These are phyloP conservation scores for Erpetoichthys calabaricus DNA, from an alignment of 2,797 vertebrate genomes.

Conservation along the genomic window DNA sequence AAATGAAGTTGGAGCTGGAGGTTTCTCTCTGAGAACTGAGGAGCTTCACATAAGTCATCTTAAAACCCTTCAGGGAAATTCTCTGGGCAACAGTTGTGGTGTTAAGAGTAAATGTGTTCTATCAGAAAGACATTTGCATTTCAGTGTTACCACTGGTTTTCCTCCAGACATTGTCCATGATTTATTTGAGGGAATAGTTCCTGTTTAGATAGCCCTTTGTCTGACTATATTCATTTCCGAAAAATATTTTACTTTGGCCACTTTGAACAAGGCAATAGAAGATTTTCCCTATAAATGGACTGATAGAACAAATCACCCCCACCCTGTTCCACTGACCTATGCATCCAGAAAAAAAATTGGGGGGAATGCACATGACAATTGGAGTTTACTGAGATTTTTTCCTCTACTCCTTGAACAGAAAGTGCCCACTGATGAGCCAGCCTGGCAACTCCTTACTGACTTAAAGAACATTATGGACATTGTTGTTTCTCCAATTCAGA, in stretches of 20 bases:
- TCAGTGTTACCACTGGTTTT: conserved; percentile 9
- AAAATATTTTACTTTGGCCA: conserved; percentile 10
- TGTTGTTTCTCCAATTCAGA: conserved; percentile 10
- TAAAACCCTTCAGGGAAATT: not conserved
- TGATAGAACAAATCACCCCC: conserved; percentile 16
- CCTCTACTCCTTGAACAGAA: conserved; percentile 16
- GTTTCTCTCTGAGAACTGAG: not conserved
- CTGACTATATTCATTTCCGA: conserved; percentile 9
- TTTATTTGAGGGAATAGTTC: conserved; percentile 9
- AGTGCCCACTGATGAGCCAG: conserved; percentile 14
- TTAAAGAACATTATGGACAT: conserved; percentile 13
- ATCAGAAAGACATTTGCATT: conserved; percentile 6
- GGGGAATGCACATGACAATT: conserved; percentile 15
- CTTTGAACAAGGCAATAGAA: conserved; percentile 6
- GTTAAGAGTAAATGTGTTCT: conserved; percentile 12
- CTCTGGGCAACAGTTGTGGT: not conserved
- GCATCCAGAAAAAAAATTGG: conserved; percentile 5
- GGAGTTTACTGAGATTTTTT: conserved; percentile 10
- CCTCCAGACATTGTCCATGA: conserved; percentile 9
- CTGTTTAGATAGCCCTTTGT: conserved; percentile 9
- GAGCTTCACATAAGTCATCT: not conserved
- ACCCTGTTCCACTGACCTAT: conserved; percentile 7
- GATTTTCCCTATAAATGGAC: conserved; percentile 8
- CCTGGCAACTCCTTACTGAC: conserved; percentile 11
- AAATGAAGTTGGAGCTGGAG: not conserved